A percentile compares a stretch with the other conserved stretches of the same genome.
Conservation (phyloP, 2,888 invertebrate species). For the Brachypterus glaber region DNA sequence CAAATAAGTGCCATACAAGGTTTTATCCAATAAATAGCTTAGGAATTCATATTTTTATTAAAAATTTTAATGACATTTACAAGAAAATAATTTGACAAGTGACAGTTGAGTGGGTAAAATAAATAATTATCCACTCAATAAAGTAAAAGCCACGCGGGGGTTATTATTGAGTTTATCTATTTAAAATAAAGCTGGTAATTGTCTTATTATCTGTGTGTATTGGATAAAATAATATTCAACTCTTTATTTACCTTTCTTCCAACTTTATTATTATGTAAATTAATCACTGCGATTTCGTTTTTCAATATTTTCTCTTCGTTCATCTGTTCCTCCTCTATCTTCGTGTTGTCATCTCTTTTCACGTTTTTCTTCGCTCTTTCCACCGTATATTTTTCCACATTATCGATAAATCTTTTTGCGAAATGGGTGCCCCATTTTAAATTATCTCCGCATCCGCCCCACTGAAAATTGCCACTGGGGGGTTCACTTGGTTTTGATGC, state of each 20-base stretch:
- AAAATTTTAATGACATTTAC: too few relatives aligned
- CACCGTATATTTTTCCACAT: conserved; percentile 47
- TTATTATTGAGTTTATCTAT: too few relatives aligned
- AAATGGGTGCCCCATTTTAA: conserved; percentile 63
- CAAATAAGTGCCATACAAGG: too few relatives aligned
- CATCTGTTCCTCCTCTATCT: conserved; percentile 10
- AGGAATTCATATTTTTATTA: too few relatives aligned
- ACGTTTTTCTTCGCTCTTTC: conserved; percentile 38
- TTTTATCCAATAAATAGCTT: too few relatives aligned
- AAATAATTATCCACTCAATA: too few relatives aligned
- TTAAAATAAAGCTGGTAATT: too few relatives aligned
- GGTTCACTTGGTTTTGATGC: conserved; percentile 58
- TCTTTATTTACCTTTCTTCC: conserved; percentile 59
- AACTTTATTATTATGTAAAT: conserved; percentile 68
- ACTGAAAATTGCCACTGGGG: conserved; percentile 64
- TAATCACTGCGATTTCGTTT: conserved; percentile 56
- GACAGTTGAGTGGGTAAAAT: too few relatives aligned
- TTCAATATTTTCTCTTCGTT: conserved; percentile 32
- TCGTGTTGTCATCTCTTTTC: conserved; percentile 33
- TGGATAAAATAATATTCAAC: too few relatives aligned
- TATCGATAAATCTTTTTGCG: conserved; percentile 62
- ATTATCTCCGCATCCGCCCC: conserved; percentile 83
- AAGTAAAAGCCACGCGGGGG: too few relatives aligned
- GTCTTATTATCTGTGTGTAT: too few relatives aligned
- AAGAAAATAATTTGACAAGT: too few relatives aligned